Percentiles rank a stretch among this genome's conserved stretches.
Evolutionary conservation across 2,888 invertebrate genomes (phyloP).

Genomic region (Timema podura): DNA sequence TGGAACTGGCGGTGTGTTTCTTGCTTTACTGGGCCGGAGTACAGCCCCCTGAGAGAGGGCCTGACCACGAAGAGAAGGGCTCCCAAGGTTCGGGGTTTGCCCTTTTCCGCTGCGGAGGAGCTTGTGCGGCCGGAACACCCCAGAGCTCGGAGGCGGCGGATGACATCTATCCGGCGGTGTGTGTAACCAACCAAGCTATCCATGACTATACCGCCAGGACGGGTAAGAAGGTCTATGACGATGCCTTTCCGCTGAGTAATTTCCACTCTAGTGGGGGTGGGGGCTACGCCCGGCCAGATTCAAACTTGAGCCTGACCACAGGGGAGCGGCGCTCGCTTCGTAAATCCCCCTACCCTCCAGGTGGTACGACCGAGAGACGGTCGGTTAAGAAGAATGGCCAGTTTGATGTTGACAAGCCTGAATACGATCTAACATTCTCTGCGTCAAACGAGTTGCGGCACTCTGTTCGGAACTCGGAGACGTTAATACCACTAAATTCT

Average conservation of each 20-base stretch:
- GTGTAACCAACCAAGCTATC: slow-evolving; percentile 76
- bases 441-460: slow-evolving; percentile 44
- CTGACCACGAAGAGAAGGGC: slow-evolving; percentile 65
- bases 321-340: slow-evolving; percentile 28
- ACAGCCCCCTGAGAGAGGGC: slow-evolving; percentile 50
- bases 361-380: slow-evolving; percentile 20
- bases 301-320: slow-evolving; percentile 26
- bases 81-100: slow-evolving; percentile 56
- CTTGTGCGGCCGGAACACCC: slow-evolving; percentile 34
- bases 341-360: slow-evolving; percentile 25
- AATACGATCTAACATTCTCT: slow-evolving; percentile 45
- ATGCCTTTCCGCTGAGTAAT: slow-evolving; percentile 55
- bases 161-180: slow-evolving; percentile 80
- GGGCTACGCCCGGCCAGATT: slow-evolving; percentile 25
- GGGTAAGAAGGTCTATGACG: slow-evolving; percentile 72
- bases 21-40: slow-evolving; percentile 85
- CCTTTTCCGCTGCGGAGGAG: slow-evolving; percentile 62
- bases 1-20: slow-evolving; percentile 84
- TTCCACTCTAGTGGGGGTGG: slow-evolving; percentile 35
- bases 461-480: slow-evolving; percentile 54
- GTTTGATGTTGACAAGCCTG: slow-evolving; percentile 41
- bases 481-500: slow-evolving; percentile 48
- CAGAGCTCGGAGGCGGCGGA: slow-evolving; percentile 53
- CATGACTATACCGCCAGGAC: slow-evolving; percentile 77
- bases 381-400: slow-evolving; percentile 26